Base-by-base conservation (phyloP, 1,140 invertebrate species). In the Bombus huntii region DNA sequence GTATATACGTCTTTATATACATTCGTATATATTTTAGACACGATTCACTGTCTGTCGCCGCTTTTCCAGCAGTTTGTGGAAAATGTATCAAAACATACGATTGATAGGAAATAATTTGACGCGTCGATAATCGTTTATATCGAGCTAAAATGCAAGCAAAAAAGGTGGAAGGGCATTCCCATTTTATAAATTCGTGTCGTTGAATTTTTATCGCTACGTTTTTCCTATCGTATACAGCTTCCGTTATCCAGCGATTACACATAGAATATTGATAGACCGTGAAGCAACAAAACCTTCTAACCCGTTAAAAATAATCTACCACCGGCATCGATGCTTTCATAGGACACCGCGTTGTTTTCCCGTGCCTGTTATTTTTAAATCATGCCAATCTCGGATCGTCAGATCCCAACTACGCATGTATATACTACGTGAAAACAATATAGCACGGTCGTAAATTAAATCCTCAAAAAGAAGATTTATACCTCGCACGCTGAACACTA, bases 281-380 rank as follows among this genome's bases (percentile, higher is more conserved):
- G 75, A n/a, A 57, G 18, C 57, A 37, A 39, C 75, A 34, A 22
- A 77, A 39, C 28, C 53, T 62, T 59, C 73, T 62, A 37, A 22
- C 31, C 47, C 25, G 74, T 76, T 76, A 76, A 76, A 76, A 76
- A 62, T 59, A 76, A 76, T 76, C 53, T 13, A 39, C 39, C 39
- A 31, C n/a, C 39, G 42, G 39, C 62, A 34, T 66, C 39, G 47
- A 31, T 42, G 47, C 47, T 31, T 44, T 39, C 22, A 34, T 5
- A 62, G 25, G 28, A 18, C 53, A 77, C 28, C 57, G 47, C 15
- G 22, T 59, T 62, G 57, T 77, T 77, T 39, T 37, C 12, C 37
- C 57, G 22, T n/a, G 6, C 28, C 53, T 62, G 75, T 62, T 39
- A 77, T 62, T 39, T 77, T 77, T 62, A 59, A 62, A 59, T 77